Evolutionary conservation across 2,888 invertebrate genomes (phyloP), one percentile per base, ranked within the genome.

Genomic region (Drosophila maculinotata): DNA sequence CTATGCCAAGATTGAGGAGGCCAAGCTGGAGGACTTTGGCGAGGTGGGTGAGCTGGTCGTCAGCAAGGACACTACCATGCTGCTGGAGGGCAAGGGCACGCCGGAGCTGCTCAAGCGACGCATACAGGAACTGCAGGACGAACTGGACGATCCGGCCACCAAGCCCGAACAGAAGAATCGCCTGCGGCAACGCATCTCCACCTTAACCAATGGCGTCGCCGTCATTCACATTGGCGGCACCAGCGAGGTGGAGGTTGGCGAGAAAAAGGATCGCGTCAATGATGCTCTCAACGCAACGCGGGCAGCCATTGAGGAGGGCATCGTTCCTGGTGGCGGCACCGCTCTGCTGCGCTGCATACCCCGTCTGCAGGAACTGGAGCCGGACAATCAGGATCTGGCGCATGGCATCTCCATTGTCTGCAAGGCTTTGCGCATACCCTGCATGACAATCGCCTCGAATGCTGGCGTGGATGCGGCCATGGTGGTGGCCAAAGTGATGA

Each of bases 101-200:
- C 94, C 95, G 75, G 91, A 93, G 17, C 95, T 96, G 58, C 93
- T 98, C 87, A 96, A 97, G 62, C 94, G 95, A 73, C 93, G 98
- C 65, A 94, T 97, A 15, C 94, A 95, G 51, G 96, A 97, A 91
- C 93, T 98, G 68, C 94, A 95, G 82, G 97, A 98, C 76, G 97
- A 98, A 91, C 97, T 99, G 70, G 94, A 94, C 17, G 94, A 96
- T 47, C 69, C 95, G 47, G 96, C 96, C 0, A 96, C 94, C 6
- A 97, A 97, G 0, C 97, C 98, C 59, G 98, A 98, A 91, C 98
- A 99, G 88, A 97, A 97, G 90, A 97, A 98, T 87, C 98, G 98
- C 81, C 92, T 98, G 47, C 96, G 96, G 87, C 97, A 98, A 89
- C 94, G 98, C 70, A 93, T 99, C 36, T 98, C 98, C 0, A 95